Percentiles rank a stretch among this genome's conserved stretches.
Evolutionary conservation across 2,888 invertebrate genomes (phyloP).

Genomic region (Caenorhabditis parvicauda): DNA sequence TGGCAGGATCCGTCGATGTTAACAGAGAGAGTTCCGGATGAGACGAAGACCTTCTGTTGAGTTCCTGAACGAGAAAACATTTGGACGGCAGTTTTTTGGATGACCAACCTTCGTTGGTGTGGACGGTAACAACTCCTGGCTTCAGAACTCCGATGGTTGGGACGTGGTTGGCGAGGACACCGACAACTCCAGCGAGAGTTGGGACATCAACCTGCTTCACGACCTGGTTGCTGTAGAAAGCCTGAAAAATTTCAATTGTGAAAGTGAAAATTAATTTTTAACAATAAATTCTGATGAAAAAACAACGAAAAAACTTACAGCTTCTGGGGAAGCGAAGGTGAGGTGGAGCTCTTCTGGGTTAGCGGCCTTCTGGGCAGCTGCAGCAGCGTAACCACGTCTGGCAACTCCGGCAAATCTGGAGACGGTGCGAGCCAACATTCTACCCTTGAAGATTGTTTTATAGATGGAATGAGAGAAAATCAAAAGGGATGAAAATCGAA

Average conservation of each 20-base stretch:
- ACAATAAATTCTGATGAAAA: constrained; percentile 1
- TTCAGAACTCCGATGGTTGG: constrained; percentile 61
- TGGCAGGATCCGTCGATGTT: constrained; percentile 61
- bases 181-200: constrained; percentile 57
- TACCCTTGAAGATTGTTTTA: too few relatives aligned
- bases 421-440: constrained; percentile 40
- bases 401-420: constrained; percentile 35
- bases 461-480: too few relatives aligned
- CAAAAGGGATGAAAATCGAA: too few relatives aligned
- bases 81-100: too few relatives aligned
- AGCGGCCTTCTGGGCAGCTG: constrained; percentile 40
- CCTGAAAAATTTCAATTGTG: constrained; percentile 32
- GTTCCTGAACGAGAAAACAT: constrained; percentile 54
- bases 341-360: constrained; percentile 49
- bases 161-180: constrained; percentile 60
- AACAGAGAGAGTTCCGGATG: constrained; percentile 61
- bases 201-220: constrained; percentile 62
- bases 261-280: background rate
- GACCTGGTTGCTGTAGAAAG: constrained; percentile 47
- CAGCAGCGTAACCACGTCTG: constrained; percentile 40
- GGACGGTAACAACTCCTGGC: constrained; percentile 59
- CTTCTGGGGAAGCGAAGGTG: constrained; percentile 56
- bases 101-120: constrained; percentile 47
- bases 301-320: constrained; percentile 28
- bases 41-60: constrained; percentile 53